These are phyloP conservation scores for Cheilosia scutellata DNA, from an alignment of 2,888 invertebrate species.

Conservation along the genomic window DNA sequence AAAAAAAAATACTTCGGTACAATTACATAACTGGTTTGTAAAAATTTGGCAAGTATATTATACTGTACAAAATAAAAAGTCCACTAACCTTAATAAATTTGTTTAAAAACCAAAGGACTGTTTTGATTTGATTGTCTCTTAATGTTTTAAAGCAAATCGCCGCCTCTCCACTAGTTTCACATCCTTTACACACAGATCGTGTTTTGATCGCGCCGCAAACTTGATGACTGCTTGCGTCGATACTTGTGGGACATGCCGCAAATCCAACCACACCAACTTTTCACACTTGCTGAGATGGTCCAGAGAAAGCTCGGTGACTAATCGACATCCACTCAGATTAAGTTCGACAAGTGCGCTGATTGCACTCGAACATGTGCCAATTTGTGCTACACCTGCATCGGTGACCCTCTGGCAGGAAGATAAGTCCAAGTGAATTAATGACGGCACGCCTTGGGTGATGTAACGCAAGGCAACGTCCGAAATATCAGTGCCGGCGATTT, in stretches of 20 bases:
- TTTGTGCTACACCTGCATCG: constrained; percentile 95
- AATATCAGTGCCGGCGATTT: constrained; percentile 94
- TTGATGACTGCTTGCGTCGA: constrained; percentile 93
- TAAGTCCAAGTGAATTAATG: constrained; percentile 90
- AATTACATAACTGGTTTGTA: not conserved
- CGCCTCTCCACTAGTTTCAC: constrained; percentile 88
- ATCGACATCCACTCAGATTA: constrained; percentile 92
- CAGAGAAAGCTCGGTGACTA: constrained; percentile 92
- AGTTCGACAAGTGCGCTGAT: constrained; percentile 88
- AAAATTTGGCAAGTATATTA: constrained; percentile 42
- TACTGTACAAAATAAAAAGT: constrained; percentile 26
- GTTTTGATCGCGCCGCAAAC: constrained; percentile 92
- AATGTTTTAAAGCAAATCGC: constrained; percentile 58
- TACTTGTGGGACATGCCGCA: constrained; percentile 92
- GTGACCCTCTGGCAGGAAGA: constrained; percentile 94
- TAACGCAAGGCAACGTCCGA: constrained; percentile 91
- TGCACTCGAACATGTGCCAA: constrained; percentile 90
- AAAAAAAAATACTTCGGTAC: not conserved
- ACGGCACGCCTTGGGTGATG: constrained; percentile 90
- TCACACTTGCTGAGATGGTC: constrained; percentile 92
- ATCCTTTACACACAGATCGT: constrained; percentile 91
- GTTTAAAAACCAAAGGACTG: not conserved
- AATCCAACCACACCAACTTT: constrained; percentile 89
- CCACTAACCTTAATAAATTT: constrained; percentile 50
- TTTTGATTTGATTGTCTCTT: constrained; percentile 38